A percentile compares a stretch with the other conserved stretches of the same genome.
Conservation (phyloP, 2,113 vertebrate species). For the Boleophthalmus pectinirostris region DNA sequence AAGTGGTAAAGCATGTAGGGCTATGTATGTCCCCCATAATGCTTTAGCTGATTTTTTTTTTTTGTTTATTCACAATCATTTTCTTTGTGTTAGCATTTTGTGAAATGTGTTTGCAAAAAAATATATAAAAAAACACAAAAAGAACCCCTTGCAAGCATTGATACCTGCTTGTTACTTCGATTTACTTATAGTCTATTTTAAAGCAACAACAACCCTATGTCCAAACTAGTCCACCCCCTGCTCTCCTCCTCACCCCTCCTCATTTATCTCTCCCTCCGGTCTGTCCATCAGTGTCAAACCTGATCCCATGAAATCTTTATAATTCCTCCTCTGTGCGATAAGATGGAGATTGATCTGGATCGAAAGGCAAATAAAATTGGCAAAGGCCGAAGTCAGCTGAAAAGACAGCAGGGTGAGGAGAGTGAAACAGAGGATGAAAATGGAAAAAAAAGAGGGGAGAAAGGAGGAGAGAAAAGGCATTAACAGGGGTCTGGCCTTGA, state of each 20-base stretch:
- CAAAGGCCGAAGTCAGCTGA: conserved; percentile 71
- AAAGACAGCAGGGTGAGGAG: conserved; percentile 23
- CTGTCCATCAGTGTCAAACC: conserved; percentile 57
- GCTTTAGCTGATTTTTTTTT: too few relatives aligned
- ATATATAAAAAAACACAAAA: too few relatives aligned
- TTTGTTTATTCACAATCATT: too few relatives aligned
- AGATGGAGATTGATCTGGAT: conserved; percentile 70
- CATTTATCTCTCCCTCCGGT: conserved; percentile 17
- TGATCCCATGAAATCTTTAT: conserved; percentile 72
- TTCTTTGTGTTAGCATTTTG: too few relatives aligned
- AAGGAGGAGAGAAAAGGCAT: conserved; percentile 65
- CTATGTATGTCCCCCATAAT: too few relatives aligned
- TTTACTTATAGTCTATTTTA: not conserved
- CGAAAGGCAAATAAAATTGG: conserved; percentile 72
- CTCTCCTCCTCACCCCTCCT: not conserved
- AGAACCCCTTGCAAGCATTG: too few relatives aligned
- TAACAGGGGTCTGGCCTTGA: conserved; percentile 64
- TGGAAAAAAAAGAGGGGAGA: conserved; percentile 27
- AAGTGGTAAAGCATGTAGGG: too few relatives aligned
- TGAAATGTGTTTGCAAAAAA: too few relatives aligned
- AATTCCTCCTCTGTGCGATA: conserved; percentile 67
- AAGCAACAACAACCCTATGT: not conserved
- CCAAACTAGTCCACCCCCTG: not conserved
- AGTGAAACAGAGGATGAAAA: conserved; percentile 8
- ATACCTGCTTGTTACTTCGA: not conserved